Conservation (phyloP, 2,888 invertebrate species). For the Aleiodes alternator region DNA sequence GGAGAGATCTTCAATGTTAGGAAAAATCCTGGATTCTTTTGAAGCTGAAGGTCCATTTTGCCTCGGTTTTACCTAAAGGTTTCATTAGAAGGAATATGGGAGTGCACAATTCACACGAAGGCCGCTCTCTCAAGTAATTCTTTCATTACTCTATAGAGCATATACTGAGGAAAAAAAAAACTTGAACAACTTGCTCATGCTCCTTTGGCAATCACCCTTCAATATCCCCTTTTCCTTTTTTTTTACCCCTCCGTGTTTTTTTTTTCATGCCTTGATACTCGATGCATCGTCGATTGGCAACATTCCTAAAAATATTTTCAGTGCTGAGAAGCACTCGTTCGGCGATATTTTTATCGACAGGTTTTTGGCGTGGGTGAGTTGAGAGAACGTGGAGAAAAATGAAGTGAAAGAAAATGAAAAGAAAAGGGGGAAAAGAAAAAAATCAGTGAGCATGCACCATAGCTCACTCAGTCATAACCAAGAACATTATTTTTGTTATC, state of each 20-base stretch:
- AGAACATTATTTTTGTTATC: too few species aligned
- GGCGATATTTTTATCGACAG: constrained; percentile 41
- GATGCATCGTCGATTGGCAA: constrained; percentile 38
- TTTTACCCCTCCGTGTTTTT: neutral
- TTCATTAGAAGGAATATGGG: too few species aligned
- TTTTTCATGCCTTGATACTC: neutral
- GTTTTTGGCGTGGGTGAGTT: constrained; percentile 4
- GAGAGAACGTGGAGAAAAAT: constrained; percentile 7
- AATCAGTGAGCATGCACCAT: neutral
- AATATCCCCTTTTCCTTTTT: constrained; percentile 2
- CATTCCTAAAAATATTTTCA: constrained; percentile 42
- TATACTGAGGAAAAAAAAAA: too few species aligned
- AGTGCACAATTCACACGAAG: neutral
- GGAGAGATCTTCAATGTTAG: too few species aligned
- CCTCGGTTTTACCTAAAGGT: too few species aligned
- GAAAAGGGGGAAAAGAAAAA: neutral
- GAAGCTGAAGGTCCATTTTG: too few species aligned
- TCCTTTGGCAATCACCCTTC: neutral
- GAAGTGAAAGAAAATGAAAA: too few species aligned
- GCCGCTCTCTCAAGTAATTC: neutral
- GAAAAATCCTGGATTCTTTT: too few species aligned
- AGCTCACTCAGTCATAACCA: neutral
- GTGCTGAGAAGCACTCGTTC: constrained; percentile 32
- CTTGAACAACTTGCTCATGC: too few species aligned
- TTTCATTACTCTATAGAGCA: neutral